Evolutionary conservation across 2,888 invertebrate genomes (phyloP).

Genomic region (Aspidiotus rigidus): DNA sequence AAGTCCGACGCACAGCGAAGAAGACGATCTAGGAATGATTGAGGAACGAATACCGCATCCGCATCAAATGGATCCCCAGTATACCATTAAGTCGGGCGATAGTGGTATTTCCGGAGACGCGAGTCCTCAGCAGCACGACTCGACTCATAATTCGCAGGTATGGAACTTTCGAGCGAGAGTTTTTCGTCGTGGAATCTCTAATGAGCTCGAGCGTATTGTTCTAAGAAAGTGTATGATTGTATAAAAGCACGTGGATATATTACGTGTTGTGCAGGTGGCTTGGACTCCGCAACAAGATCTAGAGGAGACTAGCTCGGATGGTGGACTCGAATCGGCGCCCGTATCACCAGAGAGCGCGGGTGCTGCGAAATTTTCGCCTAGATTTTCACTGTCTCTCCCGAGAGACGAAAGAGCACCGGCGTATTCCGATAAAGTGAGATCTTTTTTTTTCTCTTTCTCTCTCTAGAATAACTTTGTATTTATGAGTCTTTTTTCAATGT

Average conservation of each 20-base stretch:
- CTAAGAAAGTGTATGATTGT: constrained; percentile 12
- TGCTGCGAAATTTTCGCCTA: constrained; percentile 44
- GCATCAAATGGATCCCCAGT: constrained; percentile 16
- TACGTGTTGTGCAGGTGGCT: constrained; percentile 41
- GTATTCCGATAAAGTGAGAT: constrained; percentile 39
- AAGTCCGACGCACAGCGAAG: constrained; percentile 40
- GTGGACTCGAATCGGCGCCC: constrained; percentile 42
- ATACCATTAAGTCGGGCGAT: constrained; percentile 67
- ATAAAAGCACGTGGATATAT: not conserved
- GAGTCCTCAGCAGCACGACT: constrained; percentile 45
- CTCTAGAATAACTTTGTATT: not conserved
- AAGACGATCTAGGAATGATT: constrained; percentile 44
- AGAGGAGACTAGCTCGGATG: constrained; percentile 53
- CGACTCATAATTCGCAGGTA: constrained; percentile 42
- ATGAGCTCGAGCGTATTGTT: constrained; percentile 6
- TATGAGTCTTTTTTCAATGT: not conserved
- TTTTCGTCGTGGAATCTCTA: not conserved
- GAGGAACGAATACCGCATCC: constrained; percentile 47
- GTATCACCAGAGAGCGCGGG: constrained; percentile 42
- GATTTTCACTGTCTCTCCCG: constrained; percentile 65
- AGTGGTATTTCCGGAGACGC: constrained; percentile 75
- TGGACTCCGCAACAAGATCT: constrained; percentile 85
- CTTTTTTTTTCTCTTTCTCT: not conserved
- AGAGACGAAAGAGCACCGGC: constrained; percentile 50
- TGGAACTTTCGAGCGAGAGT: not conserved